phyloP scores from a whole-genome alignment of 2,888 invertebrate genomes.

The Synergus umbraculus region DNA sequence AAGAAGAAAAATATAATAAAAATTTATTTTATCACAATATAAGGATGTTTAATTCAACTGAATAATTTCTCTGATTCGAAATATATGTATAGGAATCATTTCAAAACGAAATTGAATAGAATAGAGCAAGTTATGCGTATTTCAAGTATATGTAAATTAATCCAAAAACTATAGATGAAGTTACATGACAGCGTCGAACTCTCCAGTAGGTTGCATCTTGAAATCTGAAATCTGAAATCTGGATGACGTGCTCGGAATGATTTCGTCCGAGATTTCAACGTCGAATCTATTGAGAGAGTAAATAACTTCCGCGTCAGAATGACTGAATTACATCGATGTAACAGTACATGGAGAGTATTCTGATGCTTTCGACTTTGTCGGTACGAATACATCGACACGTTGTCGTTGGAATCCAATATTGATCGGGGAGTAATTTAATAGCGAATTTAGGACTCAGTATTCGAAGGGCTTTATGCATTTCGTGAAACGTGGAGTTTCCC shows the following conservation, averaged over 20 bases:
- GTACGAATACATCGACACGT: slow-evolving; percentile 4
- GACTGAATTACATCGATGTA: slow-evolving; percentile 28
- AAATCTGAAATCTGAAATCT: slow-evolving; percentile 29
- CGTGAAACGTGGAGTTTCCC: slow-evolving; percentile 15
- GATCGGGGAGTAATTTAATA: slow-evolving; percentile 33
- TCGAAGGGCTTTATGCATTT: slow-evolving; percentile 30
- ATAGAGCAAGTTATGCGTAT: background rate
- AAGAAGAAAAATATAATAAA: too few relatives aligned
- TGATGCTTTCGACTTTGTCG: slow-evolving; percentile 33
- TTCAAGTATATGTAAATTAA: slow-evolving; percentile 20
- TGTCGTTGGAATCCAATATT: slow-evolving; percentile 34
- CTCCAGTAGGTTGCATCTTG: slow-evolving; percentile 20
- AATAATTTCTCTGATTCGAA: background rate
- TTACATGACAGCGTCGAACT: slow-evolving; percentile 11
- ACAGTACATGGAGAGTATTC: slow-evolving; percentile 16
- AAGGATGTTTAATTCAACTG: background rate
- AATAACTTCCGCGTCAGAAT: slow-evolving; percentile 31
- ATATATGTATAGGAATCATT: background rate
- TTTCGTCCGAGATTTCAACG: slow-evolving; percentile 32
- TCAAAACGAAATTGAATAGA: background rate
- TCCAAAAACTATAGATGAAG: slow-evolving; percentile 17
- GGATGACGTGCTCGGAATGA: slow-evolving; percentile 30
- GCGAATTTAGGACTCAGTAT: slow-evolving; percentile 17
- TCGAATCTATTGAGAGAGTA: slow-evolving; percentile 23
- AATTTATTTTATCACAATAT: too few relatives aligned